phyloP scores from a whole-genome alignment of 2,888 invertebrate species.

The Dinocampus coccinellae region DNA sequence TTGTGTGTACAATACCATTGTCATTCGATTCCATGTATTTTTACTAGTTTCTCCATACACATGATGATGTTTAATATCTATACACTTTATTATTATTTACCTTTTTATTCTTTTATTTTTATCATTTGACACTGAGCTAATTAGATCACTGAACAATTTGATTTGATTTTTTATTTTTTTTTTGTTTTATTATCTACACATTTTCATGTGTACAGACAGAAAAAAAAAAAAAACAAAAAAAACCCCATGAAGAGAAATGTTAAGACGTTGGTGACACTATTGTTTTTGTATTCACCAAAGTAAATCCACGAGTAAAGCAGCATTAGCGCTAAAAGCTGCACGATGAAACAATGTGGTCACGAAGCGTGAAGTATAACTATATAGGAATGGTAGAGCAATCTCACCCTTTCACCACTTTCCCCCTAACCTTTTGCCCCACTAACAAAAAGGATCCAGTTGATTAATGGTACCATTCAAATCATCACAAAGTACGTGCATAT shows the following conservation, averaged over 20 bases:
- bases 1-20: slow-evolving; percentile 41
- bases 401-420: not conserved
- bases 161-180: not conserved
- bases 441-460: slow-evolving; percentile 61
- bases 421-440: not conserved
- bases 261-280: not conserved
- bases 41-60: slow-evolving; percentile 15
- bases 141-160: not conserved
- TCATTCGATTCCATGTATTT: slow-evolving; percentile 36
- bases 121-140: slow-evolving; percentile 42
- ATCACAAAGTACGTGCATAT: slow-evolving; percentile 47
- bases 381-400: slow-evolving; percentile 39
- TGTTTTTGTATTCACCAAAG: slow-evolving; percentile 14
- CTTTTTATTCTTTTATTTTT: not conserved
- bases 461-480: slow-evolving; percentile 65
- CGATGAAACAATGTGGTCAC: slow-evolving; percentile 61
- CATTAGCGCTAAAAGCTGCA: slow-evolving; percentile 62
- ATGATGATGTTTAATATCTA: slow-evolving; percentile 15
- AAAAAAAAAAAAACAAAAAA: not conserved
- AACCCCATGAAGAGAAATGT: not conserved
- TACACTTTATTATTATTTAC: not conserved
- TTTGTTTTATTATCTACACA: not conserved
- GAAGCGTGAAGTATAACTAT: slow-evolving; percentile 56
- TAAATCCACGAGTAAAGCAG: slow-evolving; percentile 47
- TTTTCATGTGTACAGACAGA: not conserved